A percentile compares a stretch with the other conserved stretches of the same genome.
These are phyloP conservation scores for Philhelius pedissequus DNA, from an alignment of 2,888 invertebrate species.

Conservation along the genomic window DNA sequence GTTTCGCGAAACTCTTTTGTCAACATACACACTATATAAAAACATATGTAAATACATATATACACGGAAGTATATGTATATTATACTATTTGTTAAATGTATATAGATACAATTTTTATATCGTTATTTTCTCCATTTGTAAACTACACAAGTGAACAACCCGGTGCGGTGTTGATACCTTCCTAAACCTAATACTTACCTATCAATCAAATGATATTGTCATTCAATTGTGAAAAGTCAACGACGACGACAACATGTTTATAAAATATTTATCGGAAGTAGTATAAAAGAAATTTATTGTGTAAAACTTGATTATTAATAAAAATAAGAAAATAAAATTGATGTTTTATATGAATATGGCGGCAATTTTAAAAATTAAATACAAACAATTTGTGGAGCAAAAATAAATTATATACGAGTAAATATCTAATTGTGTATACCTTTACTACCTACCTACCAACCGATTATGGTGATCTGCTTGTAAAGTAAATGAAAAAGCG, in stretches of 20 bases:
- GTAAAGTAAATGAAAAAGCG: constrained; percentile 48
- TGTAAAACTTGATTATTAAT: not conserved
- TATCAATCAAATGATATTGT: constrained; percentile 53
- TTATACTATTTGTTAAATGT: constrained; percentile 33
- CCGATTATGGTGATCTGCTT: not conserved
- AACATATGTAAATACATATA: constrained; percentile 35
- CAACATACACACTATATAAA: constrained; percentile 31
- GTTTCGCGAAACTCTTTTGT: constrained; percentile 45
- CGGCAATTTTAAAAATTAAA: constrained; percentile 50
- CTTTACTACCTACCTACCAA: no score
- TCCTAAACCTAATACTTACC: no score
- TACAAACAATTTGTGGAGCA: constrained; percentile 37
- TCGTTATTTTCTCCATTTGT: constrained; percentile 36
- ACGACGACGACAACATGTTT: constrained; percentile 22
- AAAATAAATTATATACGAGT: constrained; percentile 18
- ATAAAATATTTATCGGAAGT: not conserved
- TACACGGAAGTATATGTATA: constrained; percentile 47
- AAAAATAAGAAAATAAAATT: not conserved
- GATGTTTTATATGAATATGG: not conserved
- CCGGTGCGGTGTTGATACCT: constrained; percentile 47
- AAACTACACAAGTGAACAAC: constrained; percentile 51
- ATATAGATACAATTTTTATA: constrained; percentile 56
- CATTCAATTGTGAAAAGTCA: constrained; percentile 57
- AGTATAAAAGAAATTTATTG: not conserved
- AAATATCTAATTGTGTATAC: no score